Conservation (phyloP, 2,888 invertebrate species). For the Agrochola litura region DNA sequence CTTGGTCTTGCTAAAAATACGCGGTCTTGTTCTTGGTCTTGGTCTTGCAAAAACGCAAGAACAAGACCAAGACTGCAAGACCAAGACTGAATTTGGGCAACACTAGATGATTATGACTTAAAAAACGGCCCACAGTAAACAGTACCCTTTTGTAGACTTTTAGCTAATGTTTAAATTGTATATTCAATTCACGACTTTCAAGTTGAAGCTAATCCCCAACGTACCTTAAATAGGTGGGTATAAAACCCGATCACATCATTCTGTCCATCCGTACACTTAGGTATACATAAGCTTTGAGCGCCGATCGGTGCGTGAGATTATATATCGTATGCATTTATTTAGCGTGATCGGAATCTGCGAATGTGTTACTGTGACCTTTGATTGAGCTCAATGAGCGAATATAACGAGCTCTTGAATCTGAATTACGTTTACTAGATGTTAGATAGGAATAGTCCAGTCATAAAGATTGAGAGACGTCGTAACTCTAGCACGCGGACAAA, state of each 20-base stretch:
- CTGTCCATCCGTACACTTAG: too few species aligned
- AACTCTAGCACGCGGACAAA: neutral
- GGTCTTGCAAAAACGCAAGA: too few species aligned
- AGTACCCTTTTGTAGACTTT: neutral
- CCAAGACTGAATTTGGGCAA: too few species aligned
- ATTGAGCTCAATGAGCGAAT: conserved; percentile 11
- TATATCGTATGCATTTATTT: conserved; percentile 37
- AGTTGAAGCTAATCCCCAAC: too few species aligned
- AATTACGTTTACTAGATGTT: conserved; percentile 5
- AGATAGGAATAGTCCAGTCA: neutral
- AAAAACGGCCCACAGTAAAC: neutral
- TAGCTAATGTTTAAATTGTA: neutral
- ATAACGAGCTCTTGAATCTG: conserved; percentile 12
- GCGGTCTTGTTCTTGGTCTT: too few species aligned
- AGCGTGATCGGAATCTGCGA: conserved; percentile 52
- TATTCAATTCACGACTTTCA: neutral
- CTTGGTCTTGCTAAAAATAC: too few species aligned
- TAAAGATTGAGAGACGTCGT: neutral
- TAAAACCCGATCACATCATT: neutral
- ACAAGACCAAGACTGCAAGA: too few species aligned
- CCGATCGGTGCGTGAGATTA: conserved; percentile 55
- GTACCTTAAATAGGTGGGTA: conserved; percentile 2
- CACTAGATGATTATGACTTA: too few species aligned
- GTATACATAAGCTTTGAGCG: conserved; percentile 28
- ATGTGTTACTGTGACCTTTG: conserved; percentile 48